Evolutionary conservation across 2,797 vertebrate species (phyloP).

Genomic region (Loriculus beryllinus): DNA sequence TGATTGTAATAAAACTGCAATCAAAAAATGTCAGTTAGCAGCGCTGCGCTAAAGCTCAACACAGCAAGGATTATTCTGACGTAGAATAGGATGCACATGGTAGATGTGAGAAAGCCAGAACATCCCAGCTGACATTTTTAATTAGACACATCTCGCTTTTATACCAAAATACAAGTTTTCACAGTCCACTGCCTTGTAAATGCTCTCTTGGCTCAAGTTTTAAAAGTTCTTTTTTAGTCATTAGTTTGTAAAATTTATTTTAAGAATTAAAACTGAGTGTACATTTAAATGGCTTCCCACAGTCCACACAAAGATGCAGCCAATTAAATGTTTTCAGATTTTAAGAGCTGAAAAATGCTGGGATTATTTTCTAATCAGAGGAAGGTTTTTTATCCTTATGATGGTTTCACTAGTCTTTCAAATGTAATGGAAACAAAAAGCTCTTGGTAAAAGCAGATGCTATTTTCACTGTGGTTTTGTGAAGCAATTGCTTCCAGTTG

Average conservation of each 20-base stretch:
- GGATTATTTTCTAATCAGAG: slow-evolving; percentile 31
- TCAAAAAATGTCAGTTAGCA: neutral
- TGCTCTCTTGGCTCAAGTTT: neutral
- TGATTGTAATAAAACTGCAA: neutral
- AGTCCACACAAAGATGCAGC: neutral
- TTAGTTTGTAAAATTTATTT: neutral
- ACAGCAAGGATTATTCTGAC: neutral
- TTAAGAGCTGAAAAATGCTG: neutral
- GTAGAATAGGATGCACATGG: neutral
- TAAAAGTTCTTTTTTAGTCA: neutral
- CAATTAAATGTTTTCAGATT: slow-evolving; percentile 44
- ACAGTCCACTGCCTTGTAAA: neutral
- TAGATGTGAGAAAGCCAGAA: neutral
- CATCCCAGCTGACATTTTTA: neutral
- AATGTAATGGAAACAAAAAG: slow-evolving; percentile 46
- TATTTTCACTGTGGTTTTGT: slow-evolving; percentile 60
- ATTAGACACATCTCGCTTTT: neutral
- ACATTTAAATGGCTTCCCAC: neutral
- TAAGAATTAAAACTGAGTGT: neutral
- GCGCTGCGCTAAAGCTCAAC: neutral
- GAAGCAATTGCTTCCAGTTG: slow-evolving; percentile 68
- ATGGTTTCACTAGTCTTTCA: slow-evolving; percentile 45
- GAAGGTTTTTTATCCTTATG: neutral
- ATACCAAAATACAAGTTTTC: neutral
- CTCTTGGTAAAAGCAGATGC: slow-evolving; percentile 47